These are phyloP conservation scores for Zapus hudsonius DNA, from an alignment of 2,113 vertebrate genomes.

Conservation along the genomic window DNA sequence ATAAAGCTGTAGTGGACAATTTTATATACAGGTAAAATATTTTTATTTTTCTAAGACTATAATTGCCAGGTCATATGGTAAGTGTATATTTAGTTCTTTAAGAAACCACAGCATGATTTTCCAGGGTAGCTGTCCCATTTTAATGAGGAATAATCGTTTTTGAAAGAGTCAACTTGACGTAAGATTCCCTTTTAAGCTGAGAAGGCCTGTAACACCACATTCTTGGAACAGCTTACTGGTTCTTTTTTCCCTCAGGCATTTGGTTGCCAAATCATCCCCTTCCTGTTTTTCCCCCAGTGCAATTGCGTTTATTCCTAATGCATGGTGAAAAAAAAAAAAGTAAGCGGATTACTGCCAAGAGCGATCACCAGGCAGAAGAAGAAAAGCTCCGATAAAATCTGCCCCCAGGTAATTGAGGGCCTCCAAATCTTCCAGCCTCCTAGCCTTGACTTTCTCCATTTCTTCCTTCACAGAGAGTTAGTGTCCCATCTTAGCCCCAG, in stretches of 20 bases:
- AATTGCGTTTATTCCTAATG: background rate
- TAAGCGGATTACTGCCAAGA: background rate
- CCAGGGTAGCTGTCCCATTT: background rate
- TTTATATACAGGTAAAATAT: background rate
- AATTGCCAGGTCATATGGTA: background rate
- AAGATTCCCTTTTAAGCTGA: background rate
- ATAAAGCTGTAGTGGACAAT: background rate
- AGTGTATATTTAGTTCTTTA: background rate
- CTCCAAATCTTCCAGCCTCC: background rate
- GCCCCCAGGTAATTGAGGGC: no score
- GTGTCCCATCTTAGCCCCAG: background rate
- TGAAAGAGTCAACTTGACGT: background rate
- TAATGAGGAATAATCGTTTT: slow-evolving; percentile 21
- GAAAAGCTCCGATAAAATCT: background rate
- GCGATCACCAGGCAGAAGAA: background rate
- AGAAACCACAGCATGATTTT: background rate
- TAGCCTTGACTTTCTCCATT: background rate
- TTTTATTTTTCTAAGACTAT: background rate
- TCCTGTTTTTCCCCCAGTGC: background rate
- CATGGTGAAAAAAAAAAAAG: background rate
- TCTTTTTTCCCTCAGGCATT: background rate
- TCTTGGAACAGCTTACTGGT: background rate
- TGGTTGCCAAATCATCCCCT: background rate
- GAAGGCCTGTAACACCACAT: background rate
- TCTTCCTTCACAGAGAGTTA: background rate